Percentiles rank a stretch among this genome's conserved stretches.
Evolutionary conservation across 2,888 invertebrate genomes (phyloP).

Genomic region (Campaea margaritaria): DNA sequence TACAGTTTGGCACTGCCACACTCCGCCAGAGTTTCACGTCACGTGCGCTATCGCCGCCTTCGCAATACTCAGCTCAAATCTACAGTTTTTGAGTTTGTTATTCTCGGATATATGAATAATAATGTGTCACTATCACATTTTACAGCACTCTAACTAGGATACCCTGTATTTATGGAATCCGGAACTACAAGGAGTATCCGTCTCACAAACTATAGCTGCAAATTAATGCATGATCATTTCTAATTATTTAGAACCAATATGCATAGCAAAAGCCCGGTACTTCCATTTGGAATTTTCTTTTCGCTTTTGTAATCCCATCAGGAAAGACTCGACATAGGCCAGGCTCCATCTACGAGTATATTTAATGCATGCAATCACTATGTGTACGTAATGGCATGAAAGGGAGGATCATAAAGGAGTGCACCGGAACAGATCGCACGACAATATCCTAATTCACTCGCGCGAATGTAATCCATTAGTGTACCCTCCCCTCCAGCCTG

Average conservation of each 20-base stretch:
- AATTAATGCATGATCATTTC: too few species aligned
- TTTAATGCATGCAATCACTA: constrained; percentile 59
- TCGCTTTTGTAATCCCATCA: constrained; percentile 28
- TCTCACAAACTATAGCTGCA: too few species aligned
- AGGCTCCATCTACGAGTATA: constrained; percentile 47
- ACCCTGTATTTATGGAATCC: too few species aligned
- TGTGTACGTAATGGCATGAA: constrained; percentile 55
- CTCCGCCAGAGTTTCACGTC: constrained; percentile 57
- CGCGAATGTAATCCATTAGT: constrained; percentile 85
- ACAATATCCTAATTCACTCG: constrained; percentile 85
- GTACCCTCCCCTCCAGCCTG: constrained; percentile 55
- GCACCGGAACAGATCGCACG: constrained; percentile 83
- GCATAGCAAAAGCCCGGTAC: constrained; percentile 6
- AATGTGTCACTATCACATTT: too few species aligned
- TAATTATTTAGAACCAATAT: constrained; percentile 2
- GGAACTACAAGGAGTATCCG: too few species aligned
- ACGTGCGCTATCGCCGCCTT: constrained; percentile 53
- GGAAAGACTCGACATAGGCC: constrained; percentile 24
- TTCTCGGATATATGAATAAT: constrained; percentile 19
- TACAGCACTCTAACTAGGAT: too few species aligned
- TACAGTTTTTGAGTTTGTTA: constrained; percentile 39
- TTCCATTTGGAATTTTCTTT: constrained; percentile 25
- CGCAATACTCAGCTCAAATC: constrained; percentile 46
- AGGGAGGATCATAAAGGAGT: constrained; percentile 73
- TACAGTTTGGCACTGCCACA: constrained; percentile 77